Percentiles rank a stretch among this genome's conserved stretches.
Evolutionary conservation across 2,113 vertebrate species (phyloP).

Genomic region (Brachypteracias leptosomus): DNA sequence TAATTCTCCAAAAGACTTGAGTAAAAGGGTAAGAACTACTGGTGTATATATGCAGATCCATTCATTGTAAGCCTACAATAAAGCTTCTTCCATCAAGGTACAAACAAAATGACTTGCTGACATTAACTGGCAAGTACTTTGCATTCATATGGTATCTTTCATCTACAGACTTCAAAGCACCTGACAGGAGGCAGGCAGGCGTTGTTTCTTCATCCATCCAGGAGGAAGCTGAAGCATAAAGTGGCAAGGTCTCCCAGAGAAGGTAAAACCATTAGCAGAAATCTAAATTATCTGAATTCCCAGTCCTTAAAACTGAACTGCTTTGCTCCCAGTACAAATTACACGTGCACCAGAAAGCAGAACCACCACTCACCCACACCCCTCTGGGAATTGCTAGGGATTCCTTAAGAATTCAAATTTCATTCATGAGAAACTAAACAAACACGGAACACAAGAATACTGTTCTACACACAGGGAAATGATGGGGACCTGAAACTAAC

Average conservation of each 20-base stretch:
- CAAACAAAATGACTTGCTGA: slow-evolving; percentile 58
- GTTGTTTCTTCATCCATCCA: neutral
- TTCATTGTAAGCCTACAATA: slow-evolving; percentile 40
- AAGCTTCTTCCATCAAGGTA: slow-evolving; percentile 39
- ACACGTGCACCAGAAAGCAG: neutral
- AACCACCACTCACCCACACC: neutral
- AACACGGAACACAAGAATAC: neutral
- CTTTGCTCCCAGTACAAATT: neutral
- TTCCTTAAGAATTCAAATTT: slow-evolving; percentile 31
- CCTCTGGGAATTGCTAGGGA: neutral
- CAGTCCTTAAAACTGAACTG: neutral
- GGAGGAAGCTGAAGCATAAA: neutral
- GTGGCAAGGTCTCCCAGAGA: slow-evolving; percentile 6
- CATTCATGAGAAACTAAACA: slow-evolving; percentile 47
- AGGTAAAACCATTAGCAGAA: slow-evolving; percentile 48
- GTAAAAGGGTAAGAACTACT: slow-evolving; percentile 12
- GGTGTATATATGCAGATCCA: slow-evolving; percentile 40
- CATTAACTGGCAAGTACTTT: slow-evolving; percentile 54
- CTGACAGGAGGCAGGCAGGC: slow-evolving; percentile 45
- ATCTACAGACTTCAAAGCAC: slow-evolving; percentile 61
- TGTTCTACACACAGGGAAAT: neutral
- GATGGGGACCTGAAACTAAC: neutral
- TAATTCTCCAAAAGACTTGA: neutral
- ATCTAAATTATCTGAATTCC: slow-evolving; percentile 9
- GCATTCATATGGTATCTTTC: slow-evolving; percentile 62